Base-by-base conservation (phyloP, 2,888 invertebrate genomes). In the Tinea pellionella region DNA sequence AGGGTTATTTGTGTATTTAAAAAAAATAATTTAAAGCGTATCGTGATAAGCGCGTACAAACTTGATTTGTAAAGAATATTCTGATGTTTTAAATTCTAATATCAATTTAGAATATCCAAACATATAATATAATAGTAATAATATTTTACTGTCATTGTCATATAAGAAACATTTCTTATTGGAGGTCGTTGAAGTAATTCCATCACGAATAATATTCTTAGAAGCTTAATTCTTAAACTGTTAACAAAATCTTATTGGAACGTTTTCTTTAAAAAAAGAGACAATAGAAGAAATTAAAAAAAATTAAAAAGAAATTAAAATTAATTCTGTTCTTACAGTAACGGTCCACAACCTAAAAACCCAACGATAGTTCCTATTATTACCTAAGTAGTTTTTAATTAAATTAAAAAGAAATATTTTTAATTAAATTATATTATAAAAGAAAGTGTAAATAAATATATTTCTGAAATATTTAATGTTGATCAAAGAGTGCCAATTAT, bases 301-400 rank as follows among this genome's bases (percentile, higher is more conserved):
- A 47, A 15, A 13, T 16, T 6, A 47, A 13, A 24, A 12, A 7
- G 18, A 24, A 19, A 19, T 53, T 19, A 24, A 13, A 51, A 51
- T 3, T 15, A 7, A 3, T 51, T 51, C 18, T 12, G 24, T n/a
- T n/a, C 18, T 53, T 24, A 2, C 66, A 74, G 69, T 71, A 71
- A 73, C 64, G 76, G 73, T 80, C 74, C 85, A 86, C 84, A 82
- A 77, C 80, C 83, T 81, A 83, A 80, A 77, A 74, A 37, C 75
- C 86, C 86, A 88, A 88, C 88, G 88, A 88, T 86, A 88, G 88
- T 88, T 88, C 88, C 88, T 88, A 88, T 72, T 74, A 85, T 77
- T 88, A 88, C 88, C 88, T 88, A 87, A 73, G 73, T 78, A 73
- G 75, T 66, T 73, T 72, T 80, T 84, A 78, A 75, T 55, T 24